A percentile compares a stretch with the other conserved stretches of the same genome.
Conservation (phyloP, 2,113 vertebrate species). For the human region DNA sequence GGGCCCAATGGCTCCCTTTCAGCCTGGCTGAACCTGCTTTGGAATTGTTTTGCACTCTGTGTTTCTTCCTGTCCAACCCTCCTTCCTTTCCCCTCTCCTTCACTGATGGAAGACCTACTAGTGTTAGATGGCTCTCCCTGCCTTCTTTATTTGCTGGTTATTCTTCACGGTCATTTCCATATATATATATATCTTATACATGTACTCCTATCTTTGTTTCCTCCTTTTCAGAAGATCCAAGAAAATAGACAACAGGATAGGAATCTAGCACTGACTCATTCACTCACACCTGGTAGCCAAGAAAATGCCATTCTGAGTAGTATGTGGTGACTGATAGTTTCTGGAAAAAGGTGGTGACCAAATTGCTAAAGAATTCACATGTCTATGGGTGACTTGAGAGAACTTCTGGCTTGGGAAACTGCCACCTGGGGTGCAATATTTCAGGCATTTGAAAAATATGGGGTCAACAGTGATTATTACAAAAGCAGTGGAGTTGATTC, state of each 20-base stretch:
- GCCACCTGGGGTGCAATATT: neutral
- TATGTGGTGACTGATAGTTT: neutral
- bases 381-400: neutral
- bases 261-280: neutral
- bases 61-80: neutral
- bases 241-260: neutral
- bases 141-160: neutral
- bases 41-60: neutral
- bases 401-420: neutral
- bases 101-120: neutral
- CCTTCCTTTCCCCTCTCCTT: neutral
- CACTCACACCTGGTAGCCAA: neutral
- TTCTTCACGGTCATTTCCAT: neutral
- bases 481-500: neutral
- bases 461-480: neutral
- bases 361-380: neutral
- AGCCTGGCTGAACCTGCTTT: neutral
- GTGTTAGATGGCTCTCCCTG: neutral
- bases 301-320: neutral
- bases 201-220: neutral
- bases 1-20: neutral
- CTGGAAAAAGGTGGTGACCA: neutral
- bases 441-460: neutral
- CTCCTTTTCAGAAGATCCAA: neutral
- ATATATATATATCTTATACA: neutral